A percentile compares a stretch with the other conserved stretches of the same genome.
These are phyloP conservation scores for Harpalus rubripes DNA, from an alignment of 2,888 invertebrate genomes.

Conservation along the genomic window DNA sequence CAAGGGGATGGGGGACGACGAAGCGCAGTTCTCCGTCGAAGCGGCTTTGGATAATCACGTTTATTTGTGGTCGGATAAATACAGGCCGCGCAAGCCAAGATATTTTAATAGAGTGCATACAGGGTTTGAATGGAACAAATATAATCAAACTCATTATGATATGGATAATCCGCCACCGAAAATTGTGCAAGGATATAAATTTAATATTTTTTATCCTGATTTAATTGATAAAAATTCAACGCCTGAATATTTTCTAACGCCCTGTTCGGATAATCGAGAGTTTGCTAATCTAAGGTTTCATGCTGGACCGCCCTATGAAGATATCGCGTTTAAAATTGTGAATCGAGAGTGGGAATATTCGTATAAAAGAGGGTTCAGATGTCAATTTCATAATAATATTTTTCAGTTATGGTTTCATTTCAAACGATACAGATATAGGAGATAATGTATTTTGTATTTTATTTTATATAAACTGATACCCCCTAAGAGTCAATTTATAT, in stretches of 20 bases:
- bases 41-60: conserved; percentile 91
- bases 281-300: conserved; percentile 97
- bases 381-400: conserved; percentile 99
- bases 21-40: conserved; percentile 95
- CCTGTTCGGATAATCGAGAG: conserved; percentile 94
- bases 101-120: conserved; percentile 98
- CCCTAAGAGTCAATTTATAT: no score
- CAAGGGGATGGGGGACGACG: conserved; percentile 91
- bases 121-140: conserved; percentile 99
- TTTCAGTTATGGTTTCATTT: conserved; percentile 99
- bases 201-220: conserved; percentile 99
- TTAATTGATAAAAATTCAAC: conserved; percentile 95
- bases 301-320: conserved; percentile 99
- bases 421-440: conserved; percentile 96
- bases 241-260: conserved; percentile 95
- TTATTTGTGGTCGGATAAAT: conserved; percentile 98
- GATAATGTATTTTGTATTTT: conserved; percentile 76
- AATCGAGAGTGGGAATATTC: conserved; percentile 99
- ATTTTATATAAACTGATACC: no score
- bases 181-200: conserved; percentile 99
- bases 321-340: conserved; percentile 99
- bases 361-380: conserved; percentile 97
- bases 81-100: conserved; percentile 96
- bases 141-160: conserved; percentile 99
- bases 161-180: conserved; percentile 99